These are phyloP conservation scores for Andricus quercusramuli DNA, from an alignment of 2,888 invertebrate species.

Conservation along the genomic window DNA sequence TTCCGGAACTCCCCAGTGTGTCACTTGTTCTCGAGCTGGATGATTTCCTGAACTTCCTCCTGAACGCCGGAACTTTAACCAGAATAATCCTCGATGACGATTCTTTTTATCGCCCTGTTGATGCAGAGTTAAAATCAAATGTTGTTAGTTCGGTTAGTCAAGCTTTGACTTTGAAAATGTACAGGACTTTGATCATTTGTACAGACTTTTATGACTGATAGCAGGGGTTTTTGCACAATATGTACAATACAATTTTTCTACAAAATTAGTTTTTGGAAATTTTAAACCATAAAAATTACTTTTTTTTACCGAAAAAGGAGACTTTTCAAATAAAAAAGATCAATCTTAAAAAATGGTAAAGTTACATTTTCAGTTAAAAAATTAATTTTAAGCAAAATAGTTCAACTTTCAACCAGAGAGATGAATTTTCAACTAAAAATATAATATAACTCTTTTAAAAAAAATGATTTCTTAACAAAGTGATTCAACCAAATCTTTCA, in stretches of 20 bases:
- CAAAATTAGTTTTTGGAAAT: too few species aligned
- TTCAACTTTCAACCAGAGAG: too few species aligned
- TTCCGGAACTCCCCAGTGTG: conserved; percentile 91
- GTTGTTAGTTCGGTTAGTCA: background rate
- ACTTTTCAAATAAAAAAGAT: too few species aligned
- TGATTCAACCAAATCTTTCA: too few species aligned
- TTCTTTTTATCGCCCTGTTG: conserved; percentile 74
- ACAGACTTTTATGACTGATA: background rate
- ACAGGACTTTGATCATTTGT: background rate
- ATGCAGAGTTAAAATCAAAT: conserved; percentile 33
- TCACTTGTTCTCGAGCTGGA: conserved; percentile 72
- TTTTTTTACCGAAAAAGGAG: too few species aligned
- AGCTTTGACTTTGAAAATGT: background rate
- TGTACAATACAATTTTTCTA: conserved; percentile 7
- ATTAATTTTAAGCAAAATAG: too few species aligned
- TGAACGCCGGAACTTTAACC: conserved; percentile 83
- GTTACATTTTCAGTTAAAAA: too few species aligned
- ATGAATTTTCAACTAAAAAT: too few species aligned
- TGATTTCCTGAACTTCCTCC: conserved; percentile 75
- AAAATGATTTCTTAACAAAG: too few species aligned
- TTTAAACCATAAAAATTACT: too few species aligned
- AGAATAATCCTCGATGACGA: conserved; percentile 83
- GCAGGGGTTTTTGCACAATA: conserved; percentile 1
- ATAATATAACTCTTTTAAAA: too few species aligned
- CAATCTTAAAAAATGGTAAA: too few species aligned